Evolutionary conservation across 1,140 invertebrate genomes (phyloP), one percentile per base, ranked within the genome.

Genomic region (Caenorhabditis tropicalis): DNA sequence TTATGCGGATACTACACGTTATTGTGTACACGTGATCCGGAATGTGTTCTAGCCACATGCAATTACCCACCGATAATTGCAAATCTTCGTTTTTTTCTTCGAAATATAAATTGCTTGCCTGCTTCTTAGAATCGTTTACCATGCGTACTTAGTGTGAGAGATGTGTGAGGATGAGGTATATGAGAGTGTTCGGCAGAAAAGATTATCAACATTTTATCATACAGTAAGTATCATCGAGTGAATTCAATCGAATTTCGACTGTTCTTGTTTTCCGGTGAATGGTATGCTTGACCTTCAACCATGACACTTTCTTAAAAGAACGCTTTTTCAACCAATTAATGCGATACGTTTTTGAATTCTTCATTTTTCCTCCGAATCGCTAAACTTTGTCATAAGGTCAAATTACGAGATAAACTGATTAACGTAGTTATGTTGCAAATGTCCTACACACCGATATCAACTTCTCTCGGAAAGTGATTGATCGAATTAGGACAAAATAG

Each of bases 201-300:
- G 43, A 7, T 36, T 36, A 21, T 74, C 65, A 2, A 43, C 19
- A 74, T 21, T 74, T 1, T 74, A 74, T 74, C 33, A 74, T 43
- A 43, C 33, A 4, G 65, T 74, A 27, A 74, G 65, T 74, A 82
- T 27, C 58, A 31, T 53, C 49, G 10, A 48, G 15, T 80, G 6
- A n/a, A 31, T 56, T 56, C 48, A 15, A 9, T 51, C 12, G 3
- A 19, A 6, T 2, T 2, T 33, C 33, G 58, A 43, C 21, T 58
- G 53, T 70, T 49, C 31, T 82, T 56, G 81, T 82, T 43, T 70
- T 70, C 58, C 36, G 24, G 56, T 24, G 51, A 58, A 48, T 53
- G 48, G 79, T 53, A 33, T 82, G 31, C 31, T 53, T 36, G 60
- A 82, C 82, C 82, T 82, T 82, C 56, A 82, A 74, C 29, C 7